Base-by-base conservation (phyloP, 2,113 vertebrate species). In the Tupaia chinensis region DNA sequence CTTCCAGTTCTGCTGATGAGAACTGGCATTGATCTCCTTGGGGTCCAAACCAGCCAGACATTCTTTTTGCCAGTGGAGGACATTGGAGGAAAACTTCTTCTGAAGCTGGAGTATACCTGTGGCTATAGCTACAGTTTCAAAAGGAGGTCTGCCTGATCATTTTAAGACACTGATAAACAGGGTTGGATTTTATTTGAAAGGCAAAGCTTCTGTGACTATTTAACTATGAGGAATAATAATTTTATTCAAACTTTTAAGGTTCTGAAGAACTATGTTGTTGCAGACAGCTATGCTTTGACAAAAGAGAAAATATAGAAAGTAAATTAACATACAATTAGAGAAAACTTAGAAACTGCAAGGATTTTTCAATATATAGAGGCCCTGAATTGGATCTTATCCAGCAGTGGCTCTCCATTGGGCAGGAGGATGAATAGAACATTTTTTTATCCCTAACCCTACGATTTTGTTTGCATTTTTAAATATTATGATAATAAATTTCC, bases 191-290 rank as follows among this genome's bases (percentile, higher is more conserved):
- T 25, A 61, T 32, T 61, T 94, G 34, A 87, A 90, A 84, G 97
- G 19, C 27, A 84, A 89, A 83, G 29, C 22, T 84, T 74, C 53
- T 77, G 23, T 73, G 61, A 89, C 34, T 91, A 83, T 91, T 84
- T 78, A 81, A 8, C n/a, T 72, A 63, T 58, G 17, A 89, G 53
- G 95, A 69, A 87, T 58, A 82, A 86, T 79, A 27, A 1, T 93
- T 95, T 94, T 83, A 61, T 79, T 95, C 25, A 80, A 22, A 72
- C 68, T 58, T 95, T 72, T 29, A 34, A 93, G 61, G 58, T 84
- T 61, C 72, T 84, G 6, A 3, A 19, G n/a, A 70, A 4, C 9
- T 65, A 15, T 77, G 1, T 74, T 93, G 60, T 78, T 87, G 10
- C 8, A 61, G 19, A 69, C 19, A 79, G 5, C 7, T 65, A 32